These are phyloP conservation scores for Danionella cerebrum DNA, from an alignment of 2,113 vertebrate genomes.

Conservation along the genomic window DNA sequence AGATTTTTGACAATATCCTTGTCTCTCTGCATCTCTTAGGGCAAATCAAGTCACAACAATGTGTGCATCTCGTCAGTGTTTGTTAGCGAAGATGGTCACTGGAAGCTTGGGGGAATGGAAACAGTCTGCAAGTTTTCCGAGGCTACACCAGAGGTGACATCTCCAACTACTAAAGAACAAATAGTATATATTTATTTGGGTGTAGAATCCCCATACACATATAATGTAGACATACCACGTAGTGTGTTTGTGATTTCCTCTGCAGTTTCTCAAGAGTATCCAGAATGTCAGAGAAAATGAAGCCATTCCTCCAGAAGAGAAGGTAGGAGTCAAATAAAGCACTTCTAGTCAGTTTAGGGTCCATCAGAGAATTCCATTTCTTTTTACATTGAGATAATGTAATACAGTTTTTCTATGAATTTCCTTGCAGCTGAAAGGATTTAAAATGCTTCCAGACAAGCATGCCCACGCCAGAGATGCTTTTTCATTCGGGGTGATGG, in stretches of 20 bases:
- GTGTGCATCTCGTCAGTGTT: conserved; percentile 85
- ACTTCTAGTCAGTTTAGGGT: not conserved
- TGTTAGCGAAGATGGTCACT: conserved; percentile 93
- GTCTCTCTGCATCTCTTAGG: conserved; percentile 56
- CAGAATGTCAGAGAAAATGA: conserved; percentile 70
- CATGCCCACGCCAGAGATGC: conserved; percentile 81
- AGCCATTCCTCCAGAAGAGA: conserved; percentile 81
- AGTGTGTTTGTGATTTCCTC: conserved; percentile 14
- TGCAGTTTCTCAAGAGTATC: conserved; percentile 79
- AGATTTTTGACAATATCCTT: too few species aligned
- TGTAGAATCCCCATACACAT: not conserved
- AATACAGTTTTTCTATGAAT: not conserved
- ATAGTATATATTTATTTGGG: not conserved
- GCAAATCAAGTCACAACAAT: conserved; percentile 92
- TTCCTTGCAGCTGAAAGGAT: conserved; percentile 71
- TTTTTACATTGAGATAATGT: not conserved
- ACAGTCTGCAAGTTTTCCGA: conserved; percentile 84
- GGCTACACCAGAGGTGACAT: conserved; percentile 65
- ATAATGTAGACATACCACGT: too few species aligned
- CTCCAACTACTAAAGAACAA: not conserved
- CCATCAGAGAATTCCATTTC: too few species aligned
- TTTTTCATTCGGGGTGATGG: conserved; percentile 81
- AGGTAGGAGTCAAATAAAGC: conserved; percentile 53
- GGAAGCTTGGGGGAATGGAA: conserved; percentile 97
- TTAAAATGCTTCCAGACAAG: conserved; percentile 72